Evolutionary conservation across 2,888 invertebrate species (phyloP).

Genomic region (Cataglyphis rosenhaueri): DNA sequence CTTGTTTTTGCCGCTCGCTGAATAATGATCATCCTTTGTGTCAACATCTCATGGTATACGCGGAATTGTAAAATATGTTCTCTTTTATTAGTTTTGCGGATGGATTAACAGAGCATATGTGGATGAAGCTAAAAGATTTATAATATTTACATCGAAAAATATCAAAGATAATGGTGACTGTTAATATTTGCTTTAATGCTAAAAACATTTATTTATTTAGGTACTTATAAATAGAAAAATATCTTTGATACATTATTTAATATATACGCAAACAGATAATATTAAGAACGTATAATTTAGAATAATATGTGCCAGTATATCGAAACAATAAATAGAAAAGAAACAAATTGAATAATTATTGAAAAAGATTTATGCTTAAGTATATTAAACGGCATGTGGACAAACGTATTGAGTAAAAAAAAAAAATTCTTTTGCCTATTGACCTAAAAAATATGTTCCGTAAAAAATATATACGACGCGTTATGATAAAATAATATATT

Average conservation of each 20-base stretch:
- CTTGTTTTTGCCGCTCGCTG: slow-evolving; percentile 20
- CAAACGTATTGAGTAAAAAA: neutral
- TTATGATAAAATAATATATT: neutral
- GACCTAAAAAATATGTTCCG: neutral
- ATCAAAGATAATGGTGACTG: slow-evolving; percentile 12
- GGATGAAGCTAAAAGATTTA: slow-evolving; percentile 6
- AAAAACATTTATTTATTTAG: neutral
- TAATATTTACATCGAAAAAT: slow-evolving; percentile 25
- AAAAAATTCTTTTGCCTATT: neutral
- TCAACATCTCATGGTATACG: neutral
- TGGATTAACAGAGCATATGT: neutral
- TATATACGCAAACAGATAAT: neutral
- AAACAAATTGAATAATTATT: neutral
- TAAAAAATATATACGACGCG: neutral
- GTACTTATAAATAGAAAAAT: neutral
- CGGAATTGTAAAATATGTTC: slow-evolving; percentile 19
- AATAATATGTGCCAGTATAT: neutral
- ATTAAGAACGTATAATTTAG: neutral
- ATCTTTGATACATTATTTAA: no score
- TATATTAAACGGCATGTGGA: neutral
- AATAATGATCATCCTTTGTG: slow-evolving; percentile 40
- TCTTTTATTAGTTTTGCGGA: neutral
- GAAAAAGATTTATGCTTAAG: neutral
- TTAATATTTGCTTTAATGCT: neutral
- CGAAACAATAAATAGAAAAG: neutral